These are phyloP conservation scores for Stegodyphus mimosarum DNA, from an alignment of 1,140 invertebrate species.

Conservation along the genomic window DNA sequence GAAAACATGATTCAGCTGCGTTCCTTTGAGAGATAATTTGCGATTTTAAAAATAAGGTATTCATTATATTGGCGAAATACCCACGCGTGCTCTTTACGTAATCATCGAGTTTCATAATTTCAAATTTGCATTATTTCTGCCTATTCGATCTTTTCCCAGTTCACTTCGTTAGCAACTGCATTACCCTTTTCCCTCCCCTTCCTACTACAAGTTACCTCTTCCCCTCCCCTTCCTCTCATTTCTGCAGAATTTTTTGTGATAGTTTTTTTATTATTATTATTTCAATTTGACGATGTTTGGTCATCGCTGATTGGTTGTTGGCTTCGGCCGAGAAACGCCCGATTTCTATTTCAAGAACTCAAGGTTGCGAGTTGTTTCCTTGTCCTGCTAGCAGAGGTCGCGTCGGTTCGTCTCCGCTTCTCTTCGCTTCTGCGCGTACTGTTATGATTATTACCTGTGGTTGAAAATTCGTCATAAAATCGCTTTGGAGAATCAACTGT, in stretches of 20 bases:
- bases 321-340: slow-evolving; percentile 29
- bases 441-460: too few species aligned
- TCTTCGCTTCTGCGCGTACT: too few species aligned
- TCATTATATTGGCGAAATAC: too few species aligned
- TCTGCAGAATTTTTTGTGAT: background rate
- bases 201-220: background rate
- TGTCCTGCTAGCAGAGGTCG: slow-evolving; percentile 20
- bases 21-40: too few species aligned
- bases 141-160: too few species aligned
- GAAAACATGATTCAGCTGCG: too few species aligned
- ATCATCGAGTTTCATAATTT: too few species aligned
- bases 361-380: slow-evolving; percentile 42
- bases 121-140: too few species aligned
- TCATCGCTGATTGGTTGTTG: slow-evolving; percentile 26
- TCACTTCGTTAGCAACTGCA: background rate
- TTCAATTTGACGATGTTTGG: slow-evolving; percentile 18
- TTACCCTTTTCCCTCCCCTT: background rate
- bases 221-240: background rate
- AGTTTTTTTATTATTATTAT: background rate
- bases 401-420: background rate
- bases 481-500: too few species aligned
- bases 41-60: too few species aligned
- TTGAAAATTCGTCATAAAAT: too few species aligned
- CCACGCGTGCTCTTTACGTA: too few species aligned
- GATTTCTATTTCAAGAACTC: slow-evolving; percentile 41